A percentile compares a stretch with the other conserved stretches of the same genome.
Evolutionary conservation across 2,113 vertebrate species (phyloP).

Genomic region (Aleadryas rufinucha): DNA sequence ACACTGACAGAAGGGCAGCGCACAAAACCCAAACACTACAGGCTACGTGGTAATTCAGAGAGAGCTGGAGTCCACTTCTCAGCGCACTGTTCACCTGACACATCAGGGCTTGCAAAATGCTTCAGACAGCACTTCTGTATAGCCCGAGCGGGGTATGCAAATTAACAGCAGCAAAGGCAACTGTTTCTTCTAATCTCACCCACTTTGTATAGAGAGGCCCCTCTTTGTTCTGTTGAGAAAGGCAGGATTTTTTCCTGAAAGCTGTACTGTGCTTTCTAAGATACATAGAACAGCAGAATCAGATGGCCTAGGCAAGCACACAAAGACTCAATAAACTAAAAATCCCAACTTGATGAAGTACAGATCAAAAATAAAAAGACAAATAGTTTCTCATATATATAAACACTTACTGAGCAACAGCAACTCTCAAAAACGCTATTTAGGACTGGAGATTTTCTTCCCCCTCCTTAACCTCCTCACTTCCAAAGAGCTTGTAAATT

Average conservation of each 20-base stretch:
- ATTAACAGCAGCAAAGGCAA: constrained; percentile 7
- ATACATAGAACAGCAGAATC: neutral
- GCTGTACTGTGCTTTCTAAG: neutral
- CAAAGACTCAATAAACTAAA: neutral
- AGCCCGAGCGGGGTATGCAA: neutral
- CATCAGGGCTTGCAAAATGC: neutral
- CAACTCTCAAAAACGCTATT: neutral
- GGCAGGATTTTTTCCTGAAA: constrained; percentile 5
- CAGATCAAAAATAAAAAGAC: neutral
- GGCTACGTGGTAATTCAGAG: accelerated
- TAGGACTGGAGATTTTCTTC: neutral
- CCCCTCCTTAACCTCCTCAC: neutral
- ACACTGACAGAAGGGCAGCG: neutral
- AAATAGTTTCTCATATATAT: neutral
- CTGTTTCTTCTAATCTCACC: constrained; percentile 38
- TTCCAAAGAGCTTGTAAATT: neutral
- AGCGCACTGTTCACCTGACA: neutral
- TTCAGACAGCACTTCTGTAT: neutral
- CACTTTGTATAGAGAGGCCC: neutral
- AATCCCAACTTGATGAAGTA: neutral
- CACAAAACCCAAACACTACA: neutral
- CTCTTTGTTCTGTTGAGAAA: constrained; percentile 29
- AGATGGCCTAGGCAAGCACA: neutral
- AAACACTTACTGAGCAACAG: neutral
- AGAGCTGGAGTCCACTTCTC: neutral